These are phyloP conservation scores for Scaptomyza flava DNA, from an alignment of 2,888 invertebrate species.

Conservation along the genomic window DNA sequence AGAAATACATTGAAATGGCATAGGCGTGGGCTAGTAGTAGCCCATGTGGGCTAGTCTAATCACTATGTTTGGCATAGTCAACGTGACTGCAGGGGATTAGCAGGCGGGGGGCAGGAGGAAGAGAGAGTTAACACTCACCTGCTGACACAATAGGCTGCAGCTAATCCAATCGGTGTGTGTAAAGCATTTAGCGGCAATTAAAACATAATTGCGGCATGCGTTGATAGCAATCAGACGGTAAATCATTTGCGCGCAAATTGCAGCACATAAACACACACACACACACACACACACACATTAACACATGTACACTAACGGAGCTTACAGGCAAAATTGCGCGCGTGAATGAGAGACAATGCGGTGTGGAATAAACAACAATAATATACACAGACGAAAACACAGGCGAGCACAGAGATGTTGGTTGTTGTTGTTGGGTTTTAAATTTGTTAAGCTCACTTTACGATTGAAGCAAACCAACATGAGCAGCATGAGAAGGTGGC, in stretches of 20 bases:
- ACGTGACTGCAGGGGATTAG: too few relatives aligned
- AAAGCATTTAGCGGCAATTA: conserved; percentile 75
- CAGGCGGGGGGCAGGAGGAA: too few relatives aligned
- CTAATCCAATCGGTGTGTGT: conserved; percentile 70
- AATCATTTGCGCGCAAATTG: conserved; percentile 65
- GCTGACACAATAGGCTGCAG: conserved; percentile 36
- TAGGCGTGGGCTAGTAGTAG: too few relatives aligned
- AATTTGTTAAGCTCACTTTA: conserved; percentile 49
- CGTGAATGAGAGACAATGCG: conserved; percentile 53
- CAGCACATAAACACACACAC: conserved; percentile 33
- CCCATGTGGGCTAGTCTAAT: too few relatives aligned
- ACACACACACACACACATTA: conserved; percentile 16
- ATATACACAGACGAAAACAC: neutral
- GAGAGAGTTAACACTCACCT: conserved; percentile 47
- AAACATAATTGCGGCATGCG: conserved; percentile 75
- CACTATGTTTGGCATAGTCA: too few relatives aligned
- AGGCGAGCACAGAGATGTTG: conserved; percentile 25
- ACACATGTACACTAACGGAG: conserved; percentile 3
- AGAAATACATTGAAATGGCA: too few relatives aligned
- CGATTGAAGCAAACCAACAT: conserved; percentile 39
- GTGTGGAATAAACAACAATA: conserved; percentile 3
- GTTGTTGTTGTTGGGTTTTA: conserved; percentile 26
- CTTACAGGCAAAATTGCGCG: conserved; percentile 48
- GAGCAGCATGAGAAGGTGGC: neutral
- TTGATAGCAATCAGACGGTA: conserved; percentile 69